These are phyloP conservation scores for Neotragus moschatus DNA, from an alignment of 2,113 vertebrate genomes.

Conservation along the genomic window DNA sequence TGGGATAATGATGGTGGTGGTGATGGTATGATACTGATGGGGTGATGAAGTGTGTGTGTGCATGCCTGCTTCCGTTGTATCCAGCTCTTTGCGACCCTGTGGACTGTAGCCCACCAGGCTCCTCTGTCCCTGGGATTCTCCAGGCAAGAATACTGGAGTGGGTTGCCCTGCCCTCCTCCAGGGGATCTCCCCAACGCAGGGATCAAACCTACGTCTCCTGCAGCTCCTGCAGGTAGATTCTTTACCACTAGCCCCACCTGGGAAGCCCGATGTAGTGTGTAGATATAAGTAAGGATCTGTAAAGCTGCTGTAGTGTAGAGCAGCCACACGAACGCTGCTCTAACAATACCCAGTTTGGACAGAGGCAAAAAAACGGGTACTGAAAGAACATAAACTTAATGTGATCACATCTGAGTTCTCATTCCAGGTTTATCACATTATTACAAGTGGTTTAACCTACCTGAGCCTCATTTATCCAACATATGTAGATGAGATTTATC, in stretches of 20 bases:
- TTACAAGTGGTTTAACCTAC: neutral
- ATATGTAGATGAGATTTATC: neutral
- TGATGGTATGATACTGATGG: too few species aligned
- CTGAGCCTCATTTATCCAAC: neutral
- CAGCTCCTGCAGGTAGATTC: neutral
- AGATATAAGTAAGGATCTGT: too few species aligned
- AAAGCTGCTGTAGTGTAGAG: too few species aligned
- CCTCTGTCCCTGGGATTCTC: neutral
- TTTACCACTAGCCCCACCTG: neutral
- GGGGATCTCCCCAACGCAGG: accelerated
- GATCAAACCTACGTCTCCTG: neutral
- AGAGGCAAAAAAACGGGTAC: neutral
- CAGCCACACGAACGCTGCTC: too few species aligned
- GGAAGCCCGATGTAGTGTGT: neutral
- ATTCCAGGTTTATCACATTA: neutral
- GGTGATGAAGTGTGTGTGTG: neutral
- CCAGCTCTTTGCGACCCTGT: neutral
- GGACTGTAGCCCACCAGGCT: neutral
- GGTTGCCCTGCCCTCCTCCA: neutral
- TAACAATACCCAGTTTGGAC: too few species aligned
- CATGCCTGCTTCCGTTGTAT: neutral
- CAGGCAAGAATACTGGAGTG: neutral
- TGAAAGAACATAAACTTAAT: neutral
- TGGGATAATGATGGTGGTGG: neutral
- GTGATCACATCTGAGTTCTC: neutral